Conservation (phyloP, 2,888 invertebrate genomes). For the Lepidonotus clava region DNA sequence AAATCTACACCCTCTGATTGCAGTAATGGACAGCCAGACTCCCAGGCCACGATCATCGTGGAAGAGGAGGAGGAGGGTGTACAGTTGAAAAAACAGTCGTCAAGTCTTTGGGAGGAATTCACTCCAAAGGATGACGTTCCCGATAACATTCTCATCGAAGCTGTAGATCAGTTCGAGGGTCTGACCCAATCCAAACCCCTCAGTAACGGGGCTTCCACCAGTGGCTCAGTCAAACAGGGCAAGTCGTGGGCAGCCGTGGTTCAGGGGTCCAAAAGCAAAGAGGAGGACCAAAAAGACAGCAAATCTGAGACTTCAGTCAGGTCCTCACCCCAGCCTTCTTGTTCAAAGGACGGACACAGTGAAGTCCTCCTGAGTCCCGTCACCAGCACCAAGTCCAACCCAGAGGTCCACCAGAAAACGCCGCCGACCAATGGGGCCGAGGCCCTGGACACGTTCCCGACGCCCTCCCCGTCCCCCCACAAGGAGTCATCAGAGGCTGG, state of each 20-base stretch:
- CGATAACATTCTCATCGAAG: slow-evolving; percentile 6
- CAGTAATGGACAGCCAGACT: background rate
- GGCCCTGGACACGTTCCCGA: background rate
- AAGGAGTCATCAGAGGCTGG: background rate
- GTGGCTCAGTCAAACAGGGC: too few species aligned
- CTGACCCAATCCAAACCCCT: background rate
- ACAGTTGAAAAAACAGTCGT: background rate
- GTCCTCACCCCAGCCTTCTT: background rate
- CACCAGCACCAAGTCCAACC: background rate
- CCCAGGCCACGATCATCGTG: too few species aligned
- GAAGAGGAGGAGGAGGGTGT: too few species aligned
- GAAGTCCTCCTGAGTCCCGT: background rate
- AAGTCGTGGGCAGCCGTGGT: background rate
- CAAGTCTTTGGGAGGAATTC: background rate
- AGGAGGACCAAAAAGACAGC: background rate
- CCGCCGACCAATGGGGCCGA: background rate
- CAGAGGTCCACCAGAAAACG: background rate
- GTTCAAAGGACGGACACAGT: background rate
- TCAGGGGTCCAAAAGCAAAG: background rate
- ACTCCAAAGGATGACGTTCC: background rate
- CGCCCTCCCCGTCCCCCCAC: slow-evolving; percentile 3
- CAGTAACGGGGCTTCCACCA: too few species aligned
- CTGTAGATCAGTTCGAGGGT: slow-evolving; percentile 6
- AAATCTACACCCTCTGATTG: too few species aligned
- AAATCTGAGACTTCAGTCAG: background rate